Evolutionary conservation across 2,888 invertebrate genomes (phyloP).

Genomic region (Priapulus caudatus): DNA sequence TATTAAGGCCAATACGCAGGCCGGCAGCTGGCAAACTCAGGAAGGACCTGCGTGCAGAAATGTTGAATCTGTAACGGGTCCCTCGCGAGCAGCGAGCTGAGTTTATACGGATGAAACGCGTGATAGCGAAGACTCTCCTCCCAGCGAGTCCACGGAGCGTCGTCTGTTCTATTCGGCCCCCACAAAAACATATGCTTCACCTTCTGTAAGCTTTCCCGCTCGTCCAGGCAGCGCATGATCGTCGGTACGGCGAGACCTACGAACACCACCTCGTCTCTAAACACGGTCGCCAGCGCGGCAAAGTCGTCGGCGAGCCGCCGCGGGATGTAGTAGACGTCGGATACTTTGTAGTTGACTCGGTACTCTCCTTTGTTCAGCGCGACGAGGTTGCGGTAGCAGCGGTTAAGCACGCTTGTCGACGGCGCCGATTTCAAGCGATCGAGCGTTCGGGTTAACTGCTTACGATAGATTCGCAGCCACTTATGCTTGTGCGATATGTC

Average conservation of each 20-base stretch:
- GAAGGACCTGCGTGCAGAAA: constrained; percentile 41
- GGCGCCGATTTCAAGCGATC: not conserved
- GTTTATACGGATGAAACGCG: not conserved
- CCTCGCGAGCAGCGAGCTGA: no score
- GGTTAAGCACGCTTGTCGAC: not conserved
- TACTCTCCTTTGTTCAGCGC: not conserved
- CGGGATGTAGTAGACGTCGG: not conserved
- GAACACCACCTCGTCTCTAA: not conserved
- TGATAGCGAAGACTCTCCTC: not conserved
- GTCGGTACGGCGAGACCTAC: not conserved
- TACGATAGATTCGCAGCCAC: not conserved
- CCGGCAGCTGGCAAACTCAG: constrained; percentile 46
- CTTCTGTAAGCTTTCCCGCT: not conserved
- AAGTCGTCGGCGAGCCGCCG: not conserved
- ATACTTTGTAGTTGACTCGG: not conserved
- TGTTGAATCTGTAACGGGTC: constrained; percentile 43
- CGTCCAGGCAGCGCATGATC: not conserved
- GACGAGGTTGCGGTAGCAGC: not conserved
- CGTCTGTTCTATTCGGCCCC: not conserved
- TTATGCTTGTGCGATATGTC: constrained; percentile 3
- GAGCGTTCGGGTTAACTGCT: not conserved
- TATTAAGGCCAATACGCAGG: no score
- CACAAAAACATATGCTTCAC: not conserved
- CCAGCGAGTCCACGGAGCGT: not conserved
- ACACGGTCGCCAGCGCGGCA: not conserved